These are phyloP conservation scores for Phytoseiulus persimilis DNA, from an alignment of 2,888 invertebrate species.

Conservation along the genomic window DNA sequence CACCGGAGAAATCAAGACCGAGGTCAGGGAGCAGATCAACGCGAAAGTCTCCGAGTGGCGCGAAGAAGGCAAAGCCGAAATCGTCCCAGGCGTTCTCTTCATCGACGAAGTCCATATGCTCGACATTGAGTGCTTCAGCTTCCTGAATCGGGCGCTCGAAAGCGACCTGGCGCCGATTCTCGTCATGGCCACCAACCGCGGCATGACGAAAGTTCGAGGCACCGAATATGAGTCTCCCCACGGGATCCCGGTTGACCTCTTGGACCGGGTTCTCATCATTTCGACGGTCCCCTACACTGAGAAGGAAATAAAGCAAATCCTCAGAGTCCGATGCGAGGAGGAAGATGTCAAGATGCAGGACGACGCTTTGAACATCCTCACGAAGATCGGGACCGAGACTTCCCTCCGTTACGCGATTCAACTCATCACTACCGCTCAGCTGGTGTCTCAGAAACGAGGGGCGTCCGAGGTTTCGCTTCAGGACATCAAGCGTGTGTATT, in stretches of 20 bases:
- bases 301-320: constrained; percentile 78
- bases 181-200: constrained; percentile 96
- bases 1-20: constrained; percentile 95
- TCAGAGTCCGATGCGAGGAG: constrained; percentile 87
- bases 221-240: constrained; percentile 89
- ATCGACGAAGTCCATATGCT: constrained; percentile 98
- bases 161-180: constrained; percentile 94
- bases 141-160: constrained; percentile 89
- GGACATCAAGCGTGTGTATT: constrained; percentile 89
- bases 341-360: constrained; percentile 91
- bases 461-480: constrained; percentile 63
- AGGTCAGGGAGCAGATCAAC: constrained; percentile 96
- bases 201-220: constrained; percentile 86
- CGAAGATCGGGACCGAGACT: constrained; percentile 83
- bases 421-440: constrained; percentile 83
- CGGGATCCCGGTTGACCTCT: constrained; percentile 89
- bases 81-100: constrained; percentile 93
- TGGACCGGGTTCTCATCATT: constrained; percentile 90
- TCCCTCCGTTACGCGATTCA: constrained; percentile 88
- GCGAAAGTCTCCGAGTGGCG: constrained; percentile 95
- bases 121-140: constrained; percentile 98
- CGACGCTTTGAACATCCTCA: constrained; percentile 80
- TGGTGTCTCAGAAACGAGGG: constrained; percentile 84
- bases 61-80: constrained; percentile 97
- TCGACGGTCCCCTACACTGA: constrained; percentile 79